Conservation (phyloP, 2,888 invertebrate genomes). For the Bibio marci region DNA sequence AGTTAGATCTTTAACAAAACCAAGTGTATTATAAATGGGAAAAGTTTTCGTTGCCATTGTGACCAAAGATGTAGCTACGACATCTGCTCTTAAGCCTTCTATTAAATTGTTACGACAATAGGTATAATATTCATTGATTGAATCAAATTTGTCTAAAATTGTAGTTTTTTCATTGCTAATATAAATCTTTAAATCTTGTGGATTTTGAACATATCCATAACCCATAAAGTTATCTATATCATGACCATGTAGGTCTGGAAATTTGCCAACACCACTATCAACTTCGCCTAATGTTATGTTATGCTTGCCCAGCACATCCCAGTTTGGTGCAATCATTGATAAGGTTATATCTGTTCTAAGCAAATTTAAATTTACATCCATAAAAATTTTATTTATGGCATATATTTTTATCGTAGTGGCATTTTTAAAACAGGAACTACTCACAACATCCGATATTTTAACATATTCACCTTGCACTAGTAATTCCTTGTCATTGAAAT, state of each 20-base stretch:
- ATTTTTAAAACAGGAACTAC: neutral
- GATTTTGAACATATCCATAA: neutral
- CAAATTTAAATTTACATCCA: constrained; percentile 2
- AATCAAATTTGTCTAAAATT: neutral
- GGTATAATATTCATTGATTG: neutral
- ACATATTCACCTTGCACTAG: neutral
- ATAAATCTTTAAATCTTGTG: neutral
- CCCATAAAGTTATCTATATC: constrained; percentile 4
- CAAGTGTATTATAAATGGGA: neutral
- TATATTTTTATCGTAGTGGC: neutral
- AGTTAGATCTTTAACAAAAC: neutral
- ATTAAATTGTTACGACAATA: neutral
- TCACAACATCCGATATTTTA: neutral
- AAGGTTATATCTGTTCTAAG: neutral
- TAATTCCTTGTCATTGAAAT: neutral
- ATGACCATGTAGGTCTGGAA: neutral
- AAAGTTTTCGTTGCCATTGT: neutral
- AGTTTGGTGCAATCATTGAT: constrained; percentile 5
- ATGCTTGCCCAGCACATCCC: constrained; percentile 2
- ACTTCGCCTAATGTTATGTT: neutral
- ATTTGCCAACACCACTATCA: neutral
- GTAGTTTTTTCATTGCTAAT: neutral
- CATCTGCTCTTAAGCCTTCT: neutral
- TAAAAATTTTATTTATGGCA: constrained; percentile 6
- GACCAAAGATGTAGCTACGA: neutral